phyloP scores from a whole-genome alignment of 2,797 vertebrate genomes.

The Crocodylus rhombifer region DNA sequence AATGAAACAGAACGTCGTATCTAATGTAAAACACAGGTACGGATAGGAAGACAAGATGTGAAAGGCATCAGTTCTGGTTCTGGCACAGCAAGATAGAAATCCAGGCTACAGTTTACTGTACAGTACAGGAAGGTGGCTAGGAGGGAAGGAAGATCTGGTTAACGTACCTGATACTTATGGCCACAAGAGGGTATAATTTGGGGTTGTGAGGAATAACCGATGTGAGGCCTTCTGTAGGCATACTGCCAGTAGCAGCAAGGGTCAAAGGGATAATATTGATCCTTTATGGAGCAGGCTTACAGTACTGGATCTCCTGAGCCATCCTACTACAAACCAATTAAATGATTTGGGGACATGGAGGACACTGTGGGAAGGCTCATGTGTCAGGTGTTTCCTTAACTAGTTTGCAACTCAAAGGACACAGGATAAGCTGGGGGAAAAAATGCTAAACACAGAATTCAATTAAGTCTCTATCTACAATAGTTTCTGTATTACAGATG shows the following conservation, averaged over 20 bases:
- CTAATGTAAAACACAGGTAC: neutral
- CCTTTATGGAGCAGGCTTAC: slow-evolving; percentile 4
- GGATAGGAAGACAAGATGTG: neutral
- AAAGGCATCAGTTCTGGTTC: neutral
- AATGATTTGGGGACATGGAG: slow-evolving; percentile 10
- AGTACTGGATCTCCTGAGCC: neutral
- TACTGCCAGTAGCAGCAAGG: neutral
- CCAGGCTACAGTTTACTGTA: neutral
- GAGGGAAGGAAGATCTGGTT: accelerated
- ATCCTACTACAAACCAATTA: neutral
- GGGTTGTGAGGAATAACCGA: neutral
- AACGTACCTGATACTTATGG: neutral
- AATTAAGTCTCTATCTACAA: slow-evolving; percentile 11
- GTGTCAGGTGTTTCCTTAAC: neutral
- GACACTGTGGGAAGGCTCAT: neutral
- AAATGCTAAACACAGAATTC: neutral
- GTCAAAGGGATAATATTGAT: neutral
- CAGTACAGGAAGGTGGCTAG: neutral
- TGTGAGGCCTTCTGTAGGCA: neutral
- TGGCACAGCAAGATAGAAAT: neutral
- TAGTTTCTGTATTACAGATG: neutral
- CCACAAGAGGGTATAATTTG: neutral
- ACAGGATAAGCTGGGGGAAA: neutral
- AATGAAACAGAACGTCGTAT: neutral
- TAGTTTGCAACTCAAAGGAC: slow-evolving; percentile 20